Conservation (phyloP, 2,113 vertebrate species). For the Boulengeromyrus knoepffleri region DNA sequence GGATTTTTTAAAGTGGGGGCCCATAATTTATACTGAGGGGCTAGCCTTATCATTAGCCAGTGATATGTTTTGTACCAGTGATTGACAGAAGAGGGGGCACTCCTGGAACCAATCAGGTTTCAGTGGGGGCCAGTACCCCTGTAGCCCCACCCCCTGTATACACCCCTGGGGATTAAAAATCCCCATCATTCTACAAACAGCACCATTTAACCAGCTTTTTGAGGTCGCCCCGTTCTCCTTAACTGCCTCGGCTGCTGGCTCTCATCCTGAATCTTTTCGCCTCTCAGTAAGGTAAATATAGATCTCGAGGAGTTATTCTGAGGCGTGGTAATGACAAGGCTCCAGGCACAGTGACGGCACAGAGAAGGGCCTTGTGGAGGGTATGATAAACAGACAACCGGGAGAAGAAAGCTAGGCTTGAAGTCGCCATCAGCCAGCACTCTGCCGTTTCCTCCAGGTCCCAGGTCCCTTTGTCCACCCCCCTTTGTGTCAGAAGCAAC, state of each 20-base stretch:
- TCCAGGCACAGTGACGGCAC: slow-evolving; percentile 38
- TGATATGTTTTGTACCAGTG: not conserved
- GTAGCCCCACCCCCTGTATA: not conserved
- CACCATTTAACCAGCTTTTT: slow-evolving; percentile 21
- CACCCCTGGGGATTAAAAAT: not conserved
- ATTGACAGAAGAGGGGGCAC: not conserved
- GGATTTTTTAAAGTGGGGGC: not conserved
- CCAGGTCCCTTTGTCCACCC: slow-evolving; percentile 10
- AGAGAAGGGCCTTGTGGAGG: slow-evolving; percentile 21
- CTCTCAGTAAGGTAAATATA: slow-evolving; percentile 36
- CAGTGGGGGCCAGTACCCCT: not conserved
- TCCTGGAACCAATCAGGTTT: not conserved
- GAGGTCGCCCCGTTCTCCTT: slow-evolving; percentile 26
- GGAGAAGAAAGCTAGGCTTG: slow-evolving; percentile 29
- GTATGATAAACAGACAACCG: slow-evolving; percentile 42
- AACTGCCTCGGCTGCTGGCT: slow-evolving; percentile 20
- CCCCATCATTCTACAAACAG: slow-evolving; percentile 21
- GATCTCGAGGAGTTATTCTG: slow-evolving; percentile 38
- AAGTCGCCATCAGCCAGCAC: slow-evolving; percentile 21
- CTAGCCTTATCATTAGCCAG: not conserved
- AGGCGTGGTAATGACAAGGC: slow-evolving; percentile 34
- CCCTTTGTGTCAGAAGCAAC: slow-evolving; percentile 17
- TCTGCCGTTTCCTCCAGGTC: slow-evolving; percentile 8
- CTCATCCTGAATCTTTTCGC: slow-evolving; percentile 33
- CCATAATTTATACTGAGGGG: not conserved